Evolutionary conservation across 1,140 invertebrate species (phyloP).

Genomic region (Yoshiicerus persimilis): DNA sequence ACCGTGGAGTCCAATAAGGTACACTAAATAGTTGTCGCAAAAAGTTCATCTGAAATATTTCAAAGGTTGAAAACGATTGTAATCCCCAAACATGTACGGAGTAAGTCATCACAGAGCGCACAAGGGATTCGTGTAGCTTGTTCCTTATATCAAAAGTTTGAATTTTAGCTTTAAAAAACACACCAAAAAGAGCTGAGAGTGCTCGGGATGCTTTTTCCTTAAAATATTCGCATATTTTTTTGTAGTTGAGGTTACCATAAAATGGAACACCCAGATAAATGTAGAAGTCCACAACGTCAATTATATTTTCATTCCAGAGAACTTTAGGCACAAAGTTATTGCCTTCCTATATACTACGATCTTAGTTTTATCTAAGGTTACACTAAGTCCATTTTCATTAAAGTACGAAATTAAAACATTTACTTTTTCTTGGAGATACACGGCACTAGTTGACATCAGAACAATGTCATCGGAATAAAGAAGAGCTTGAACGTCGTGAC

Average conservation of each 20-base stretch:
- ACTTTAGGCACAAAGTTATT: too few species aligned
- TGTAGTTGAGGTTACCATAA: background rate
- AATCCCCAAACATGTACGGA: background rate
- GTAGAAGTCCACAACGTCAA: background rate
- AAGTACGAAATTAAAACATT: conserved; percentile 10
- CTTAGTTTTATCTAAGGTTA: conserved; percentile 36
- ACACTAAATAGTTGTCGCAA: background rate
- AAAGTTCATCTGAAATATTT: conserved; percentile 14
- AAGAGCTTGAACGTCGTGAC: too few species aligned
- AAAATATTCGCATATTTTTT: background rate
- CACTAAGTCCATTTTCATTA: background rate
- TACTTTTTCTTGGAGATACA: conserved; percentile 23
- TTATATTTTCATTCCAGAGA: too few species aligned
- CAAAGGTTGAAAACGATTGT: background rate
- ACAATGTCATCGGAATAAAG: conserved; percentile 36
- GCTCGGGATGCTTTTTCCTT: background rate
- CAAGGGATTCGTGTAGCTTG: background rate
- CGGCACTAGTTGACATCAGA: background rate
- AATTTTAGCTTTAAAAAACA: background rate
- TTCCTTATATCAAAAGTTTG: background rate
- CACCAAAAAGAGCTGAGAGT: background rate
- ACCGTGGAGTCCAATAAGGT: background rate
- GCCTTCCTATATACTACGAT: conserved; percentile 3
- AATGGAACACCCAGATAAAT: conserved; percentile 32
- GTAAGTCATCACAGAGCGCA: conserved; percentile 1